These are phyloP conservation scores for Yponomeuta plumbellus DNA, from an alignment of 2,888 invertebrate species.

Conservation along the genomic window DNA sequence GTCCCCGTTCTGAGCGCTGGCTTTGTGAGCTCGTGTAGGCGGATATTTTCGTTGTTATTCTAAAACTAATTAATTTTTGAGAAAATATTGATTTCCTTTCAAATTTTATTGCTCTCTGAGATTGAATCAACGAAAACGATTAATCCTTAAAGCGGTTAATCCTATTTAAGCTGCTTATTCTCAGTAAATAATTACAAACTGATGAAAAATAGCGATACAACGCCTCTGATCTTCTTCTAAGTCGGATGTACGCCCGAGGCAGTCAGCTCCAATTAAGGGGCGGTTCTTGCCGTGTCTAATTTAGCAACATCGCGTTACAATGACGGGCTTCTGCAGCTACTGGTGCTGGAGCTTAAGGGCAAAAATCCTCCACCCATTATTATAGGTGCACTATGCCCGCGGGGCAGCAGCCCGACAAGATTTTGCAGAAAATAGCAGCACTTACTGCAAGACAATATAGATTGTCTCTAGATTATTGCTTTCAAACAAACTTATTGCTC, in stretches of 20 bases:
- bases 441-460: conserved; percentile 10
- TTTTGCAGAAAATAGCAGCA: conserved; percentile 12
- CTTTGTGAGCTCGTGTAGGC: conserved; percentile 5
- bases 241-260: conserved; percentile 38
- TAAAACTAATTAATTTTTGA: conserved; percentile 11
- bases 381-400: conserved; percentile 9
- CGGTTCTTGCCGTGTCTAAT: conserved; percentile 61
- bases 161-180: conserved; percentile 7
- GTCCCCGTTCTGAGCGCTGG: conserved; percentile 20
- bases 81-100: background rate
- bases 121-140: background rate
- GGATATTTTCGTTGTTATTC: background rate
- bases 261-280: conserved; percentile 58
- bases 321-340: conserved; percentile 12
- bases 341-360: conserved; percentile 13
- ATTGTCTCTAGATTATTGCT: conserved; percentile 6
- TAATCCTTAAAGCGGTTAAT: background rate
- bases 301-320: conserved; percentile 27
- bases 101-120: background rate
- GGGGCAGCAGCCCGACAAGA: conserved; percentile 1
- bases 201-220: conserved; percentile 37
- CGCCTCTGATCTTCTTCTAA: conserved; percentile 8
- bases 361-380: conserved; percentile 12
- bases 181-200: conserved; percentile 34
- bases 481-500: conserved; percentile 10